These are phyloP conservation scores for Synanceia verrucosa DNA, from an alignment of 2,797 vertebrate species.

Conservation along the genomic window DNA sequence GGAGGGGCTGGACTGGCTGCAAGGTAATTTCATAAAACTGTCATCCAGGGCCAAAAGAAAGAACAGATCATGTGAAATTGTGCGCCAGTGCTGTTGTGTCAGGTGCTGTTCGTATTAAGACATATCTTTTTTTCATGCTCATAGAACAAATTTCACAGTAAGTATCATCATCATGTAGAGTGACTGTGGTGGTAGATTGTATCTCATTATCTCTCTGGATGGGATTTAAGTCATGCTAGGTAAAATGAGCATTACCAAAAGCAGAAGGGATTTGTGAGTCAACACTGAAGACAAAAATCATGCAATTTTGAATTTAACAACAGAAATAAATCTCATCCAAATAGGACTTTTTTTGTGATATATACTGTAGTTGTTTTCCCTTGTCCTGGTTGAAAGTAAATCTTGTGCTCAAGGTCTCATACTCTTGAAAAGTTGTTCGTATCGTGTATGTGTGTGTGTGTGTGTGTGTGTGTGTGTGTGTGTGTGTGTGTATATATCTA, in stretches of 20 bases:
- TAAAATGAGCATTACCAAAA: not conserved
- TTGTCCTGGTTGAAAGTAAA: not conserved
- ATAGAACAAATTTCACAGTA: constrained; percentile 82
- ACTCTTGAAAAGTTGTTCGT: not conserved
- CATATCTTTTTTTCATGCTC: constrained; percentile 21
- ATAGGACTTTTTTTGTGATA: not conserved
- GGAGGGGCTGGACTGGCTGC: constrained; percentile 97
- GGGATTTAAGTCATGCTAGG: not conserved
- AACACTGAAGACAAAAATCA: not conserved
- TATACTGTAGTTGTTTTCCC: not conserved
- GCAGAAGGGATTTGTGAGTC: not conserved
- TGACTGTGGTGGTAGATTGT: constrained; percentile 35
- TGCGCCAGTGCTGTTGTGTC: not conserved
- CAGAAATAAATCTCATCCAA: constrained; percentile 15
- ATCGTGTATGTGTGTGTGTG: too few species aligned
- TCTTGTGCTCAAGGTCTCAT: not conserved
- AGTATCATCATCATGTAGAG: constrained; percentile 42
- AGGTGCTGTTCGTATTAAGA: constrained; percentile 9
- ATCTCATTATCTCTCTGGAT: constrained; percentile 15
- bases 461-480: too few species aligned
- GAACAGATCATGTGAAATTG: not conserved
- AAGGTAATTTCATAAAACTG: constrained; percentile 83
- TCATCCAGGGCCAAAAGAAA: not conserved
- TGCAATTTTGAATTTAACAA: not conserved
- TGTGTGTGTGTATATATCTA: too few species aligned